Evolutionary conservation across 1,140 invertebrate genomes (phyloP).

Genomic region (Lucilia sericata): DNA sequence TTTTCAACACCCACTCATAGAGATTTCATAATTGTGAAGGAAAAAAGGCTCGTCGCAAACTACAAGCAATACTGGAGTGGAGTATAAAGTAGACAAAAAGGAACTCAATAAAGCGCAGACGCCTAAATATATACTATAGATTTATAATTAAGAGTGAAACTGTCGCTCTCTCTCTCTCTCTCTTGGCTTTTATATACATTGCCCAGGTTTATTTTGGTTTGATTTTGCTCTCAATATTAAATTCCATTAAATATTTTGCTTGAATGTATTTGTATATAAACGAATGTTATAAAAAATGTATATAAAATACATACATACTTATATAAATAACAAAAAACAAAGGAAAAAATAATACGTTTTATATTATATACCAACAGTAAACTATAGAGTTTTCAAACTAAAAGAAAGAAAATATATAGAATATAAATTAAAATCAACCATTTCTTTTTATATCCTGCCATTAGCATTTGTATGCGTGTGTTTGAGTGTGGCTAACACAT

Average conservation of each 20-base stretch:
- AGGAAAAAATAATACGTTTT: not conserved
- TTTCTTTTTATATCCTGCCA: constrained; percentile 2
- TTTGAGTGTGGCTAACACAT: not conserved
- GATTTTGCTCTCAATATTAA: not conserved
- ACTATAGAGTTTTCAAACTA: not conserved
- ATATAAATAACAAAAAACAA: not conserved
- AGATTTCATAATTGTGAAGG: constrained; percentile 12
- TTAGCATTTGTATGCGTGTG: not conserved
- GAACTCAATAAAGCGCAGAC: not conserved
- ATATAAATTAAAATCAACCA: constrained; percentile 21
- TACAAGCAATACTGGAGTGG: not conserved
- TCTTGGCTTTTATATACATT: not conserved
- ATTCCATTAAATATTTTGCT: not conserved
- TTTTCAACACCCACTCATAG: not conserved
- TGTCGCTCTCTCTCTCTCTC: not conserved
- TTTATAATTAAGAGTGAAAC: not conserved
- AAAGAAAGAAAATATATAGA: constrained; percentile 33
- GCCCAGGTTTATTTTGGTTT: not conserved
- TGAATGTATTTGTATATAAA: too few relatives aligned
- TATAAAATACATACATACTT: not conserved
- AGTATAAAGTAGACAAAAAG: not conserved
- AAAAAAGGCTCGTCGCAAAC: not conserved
- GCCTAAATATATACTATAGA: not conserved
- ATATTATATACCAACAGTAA: not conserved
- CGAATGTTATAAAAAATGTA: not conserved